Conservation (phyloP, 2,113 vertebrate species). For the Okapia johnstoni region DNA sequence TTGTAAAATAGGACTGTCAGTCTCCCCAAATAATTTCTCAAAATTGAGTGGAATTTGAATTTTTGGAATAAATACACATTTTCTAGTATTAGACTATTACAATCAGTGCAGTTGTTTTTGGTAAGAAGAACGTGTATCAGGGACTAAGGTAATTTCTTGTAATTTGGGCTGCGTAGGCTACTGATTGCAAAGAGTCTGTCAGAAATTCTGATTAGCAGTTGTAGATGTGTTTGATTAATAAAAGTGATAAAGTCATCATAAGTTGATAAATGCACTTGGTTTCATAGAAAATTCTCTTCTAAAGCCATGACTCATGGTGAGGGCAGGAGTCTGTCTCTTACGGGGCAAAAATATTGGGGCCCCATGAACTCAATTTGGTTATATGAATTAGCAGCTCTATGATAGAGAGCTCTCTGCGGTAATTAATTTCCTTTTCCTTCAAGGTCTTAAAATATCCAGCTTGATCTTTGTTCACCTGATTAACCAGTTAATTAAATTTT, state of each 20-base stretch:
- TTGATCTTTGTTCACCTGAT: conserved; percentile 55
- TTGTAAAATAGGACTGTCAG: background rate
- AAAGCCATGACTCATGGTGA: background rate
- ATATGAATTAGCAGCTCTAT: background rate
- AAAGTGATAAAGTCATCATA: conserved; percentile 34
- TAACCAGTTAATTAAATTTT: conserved; percentile 61
- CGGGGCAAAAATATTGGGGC: background rate
- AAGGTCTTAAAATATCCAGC: conserved; percentile 29
- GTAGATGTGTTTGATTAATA: conserved; percentile 29
- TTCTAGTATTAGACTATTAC: conserved; percentile 9
- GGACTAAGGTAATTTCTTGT: conserved; percentile 27
- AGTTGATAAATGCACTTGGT: background rate
- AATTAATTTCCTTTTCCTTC: conserved; percentile 51
- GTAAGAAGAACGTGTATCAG: background rate
- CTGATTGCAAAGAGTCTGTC: conserved; percentile 48
- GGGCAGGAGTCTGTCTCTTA: background rate
- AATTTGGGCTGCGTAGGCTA: background rate
- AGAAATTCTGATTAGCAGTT: conserved; percentile 60
- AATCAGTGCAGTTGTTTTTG: conserved; percentile 33
- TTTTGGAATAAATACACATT: conserved; percentile 14
- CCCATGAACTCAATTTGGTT: background rate
- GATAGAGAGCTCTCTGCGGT: background rate
- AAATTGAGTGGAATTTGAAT: background rate
- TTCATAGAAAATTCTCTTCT: background rate
- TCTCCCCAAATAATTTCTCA: conserved; percentile 8